Conservation (phyloP, 2,797 vertebrate species). For the Percopsis omiscomaycus region DNA sequence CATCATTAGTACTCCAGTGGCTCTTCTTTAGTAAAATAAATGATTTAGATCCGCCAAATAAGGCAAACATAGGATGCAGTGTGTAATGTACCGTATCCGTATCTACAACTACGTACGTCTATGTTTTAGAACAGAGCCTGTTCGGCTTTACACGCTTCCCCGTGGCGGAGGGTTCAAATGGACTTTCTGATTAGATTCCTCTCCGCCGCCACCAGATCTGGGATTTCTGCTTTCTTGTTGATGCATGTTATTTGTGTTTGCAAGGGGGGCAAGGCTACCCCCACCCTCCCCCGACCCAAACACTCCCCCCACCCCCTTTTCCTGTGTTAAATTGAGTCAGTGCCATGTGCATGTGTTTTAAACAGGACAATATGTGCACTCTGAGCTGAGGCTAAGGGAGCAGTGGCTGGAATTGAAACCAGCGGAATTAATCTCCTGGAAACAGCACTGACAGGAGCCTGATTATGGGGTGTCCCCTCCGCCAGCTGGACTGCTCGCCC, state of each 20-base stretch:
- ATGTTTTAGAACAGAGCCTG: neutral
- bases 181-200: constrained; percentile 48
- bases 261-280: constrained; percentile 47
- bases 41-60: constrained; percentile 8
- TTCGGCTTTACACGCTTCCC: constrained; percentile 36
- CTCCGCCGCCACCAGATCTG: constrained; percentile 41
- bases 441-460: constrained; percentile 77
- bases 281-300: constrained; percentile 12
- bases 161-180: constrained; percentile 39
- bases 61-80: constrained; percentile 2
- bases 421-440: constrained; percentile 81
- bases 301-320: constrained; percentile 52
- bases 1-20: no score
- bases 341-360: constrained; percentile 70
- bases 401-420: constrained; percentile 75
- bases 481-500: constrained; percentile 66
- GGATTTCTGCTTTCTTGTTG: constrained; percentile 84
- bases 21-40: no score
- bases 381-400: constrained; percentile 53
- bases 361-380: constrained; percentile 71
- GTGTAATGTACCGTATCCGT: constrained; percentile 10
- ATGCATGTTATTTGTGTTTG: constrained; percentile 84
- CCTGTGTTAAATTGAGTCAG: constrained; percentile 75
- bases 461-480: constrained; percentile 81
- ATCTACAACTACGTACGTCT: neutral